These are phyloP conservation scores for Malacoctenus gilli DNA, from an alignment of 2,797 vertebrate genomes.

Conservation along the genomic window DNA sequence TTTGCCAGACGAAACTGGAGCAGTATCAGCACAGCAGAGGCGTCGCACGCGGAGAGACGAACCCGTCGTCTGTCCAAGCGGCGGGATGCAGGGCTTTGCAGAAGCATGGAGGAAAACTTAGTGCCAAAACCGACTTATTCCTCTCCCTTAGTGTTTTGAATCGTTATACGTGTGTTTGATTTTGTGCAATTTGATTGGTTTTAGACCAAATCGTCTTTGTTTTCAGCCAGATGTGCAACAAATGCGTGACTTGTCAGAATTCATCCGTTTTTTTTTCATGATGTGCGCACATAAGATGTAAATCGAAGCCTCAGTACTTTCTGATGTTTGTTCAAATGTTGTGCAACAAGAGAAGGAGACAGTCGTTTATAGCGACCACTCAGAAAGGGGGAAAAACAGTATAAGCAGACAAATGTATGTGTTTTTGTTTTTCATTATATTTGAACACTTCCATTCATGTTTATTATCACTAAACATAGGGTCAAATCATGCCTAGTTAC, in stretches of 20 bases:
- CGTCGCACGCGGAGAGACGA: conserved; percentile 30
- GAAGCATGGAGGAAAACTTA: conserved; percentile 48
- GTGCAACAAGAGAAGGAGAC: conserved; percentile 35
- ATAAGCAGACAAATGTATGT: conserved; percentile 50
- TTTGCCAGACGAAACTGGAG: conserved; percentile 44
- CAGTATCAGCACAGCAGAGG: conserved; percentile 42
- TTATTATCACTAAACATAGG: conserved; percentile 72
- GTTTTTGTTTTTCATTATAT: conserved; percentile 69
- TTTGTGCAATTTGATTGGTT: conserved; percentile 49
- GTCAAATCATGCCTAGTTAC: conserved; percentile 81
- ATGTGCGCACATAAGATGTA: too few relatives aligned
- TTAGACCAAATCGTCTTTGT: conserved; percentile 54
- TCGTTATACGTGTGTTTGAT: conserved; percentile 53
- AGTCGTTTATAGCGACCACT: conserved; percentile 61
- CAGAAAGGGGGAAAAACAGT: conserved; percentile 71
- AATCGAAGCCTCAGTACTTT: conserved; percentile 56
- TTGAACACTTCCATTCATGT: conserved; percentile 78
- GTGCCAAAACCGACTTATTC: conserved; percentile 73
- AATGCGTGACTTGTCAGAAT: conserved; percentile 53
- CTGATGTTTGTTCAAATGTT: conserved; percentile 41
- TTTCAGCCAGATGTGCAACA: conserved; percentile 53
- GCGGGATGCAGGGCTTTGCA: conserved; percentile 43
- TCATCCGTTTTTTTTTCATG: conserved; percentile 38
- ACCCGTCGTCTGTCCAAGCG: conserved; percentile 30
- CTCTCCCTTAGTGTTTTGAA: conserved; percentile 38